Conservation (phyloP, 2,888 invertebrate species). For the Spisula solida region DNA sequence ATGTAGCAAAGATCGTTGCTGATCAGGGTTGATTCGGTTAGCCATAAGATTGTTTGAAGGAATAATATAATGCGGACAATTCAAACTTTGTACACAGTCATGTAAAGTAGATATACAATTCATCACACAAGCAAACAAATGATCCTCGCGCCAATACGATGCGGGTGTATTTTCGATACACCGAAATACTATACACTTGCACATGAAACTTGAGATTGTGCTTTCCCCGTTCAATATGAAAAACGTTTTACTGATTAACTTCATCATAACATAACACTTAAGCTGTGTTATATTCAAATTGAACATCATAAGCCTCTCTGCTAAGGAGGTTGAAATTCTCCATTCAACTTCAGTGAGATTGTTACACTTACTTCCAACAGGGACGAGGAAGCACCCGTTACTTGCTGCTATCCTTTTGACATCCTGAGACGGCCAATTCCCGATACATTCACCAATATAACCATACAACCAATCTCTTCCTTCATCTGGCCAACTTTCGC, state of each 20-base stretch:
- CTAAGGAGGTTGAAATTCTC: slow-evolving; percentile 25
- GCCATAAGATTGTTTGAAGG: slow-evolving; percentile 19
- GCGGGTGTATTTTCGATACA: not conserved
- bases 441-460: too few species aligned
- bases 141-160: not conserved
- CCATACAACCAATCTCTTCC: too few species aligned
- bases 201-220: not conserved
- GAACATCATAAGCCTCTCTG: slow-evolving; percentile 11
- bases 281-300: slow-evolving; percentile 13
- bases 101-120: not conserved
- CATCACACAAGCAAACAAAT: not conserved
- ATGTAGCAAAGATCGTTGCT: not conserved
- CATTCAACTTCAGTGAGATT: not conserved
- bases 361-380: slow-evolving; percentile 17
- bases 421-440: slow-evolving; percentile 3
- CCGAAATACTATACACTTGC: not conserved
- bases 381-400: slow-evolving; percentile 21
- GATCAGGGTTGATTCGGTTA: not conserved
- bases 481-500: slow-evolving; percentile 9
- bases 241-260: not conserved
- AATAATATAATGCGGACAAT: slow-evolving; percentile 25
- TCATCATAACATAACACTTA: slow-evolving; percentile 3
- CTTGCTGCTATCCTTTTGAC: not conserved
- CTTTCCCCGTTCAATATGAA: not conserved
- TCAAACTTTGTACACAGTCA: not conserved